Base-by-base conservation (phyloP, 2,888 invertebrate species). In the Catocala fraxini region DNA sequence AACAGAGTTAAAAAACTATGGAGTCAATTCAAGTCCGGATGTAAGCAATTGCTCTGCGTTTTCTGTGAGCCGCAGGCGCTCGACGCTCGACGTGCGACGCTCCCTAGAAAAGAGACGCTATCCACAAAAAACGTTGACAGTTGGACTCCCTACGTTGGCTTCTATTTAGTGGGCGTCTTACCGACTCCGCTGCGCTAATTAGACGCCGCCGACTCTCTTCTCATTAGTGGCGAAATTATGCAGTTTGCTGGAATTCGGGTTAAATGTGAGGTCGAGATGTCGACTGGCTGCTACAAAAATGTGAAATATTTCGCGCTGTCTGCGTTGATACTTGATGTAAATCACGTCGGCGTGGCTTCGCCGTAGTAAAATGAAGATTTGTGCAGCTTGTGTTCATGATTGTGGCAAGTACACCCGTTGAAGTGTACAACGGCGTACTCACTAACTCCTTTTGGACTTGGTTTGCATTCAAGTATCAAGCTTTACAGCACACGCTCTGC, bases 171-270 rank as follows among this genome's bases (percentile, higher is more conserved):
- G 87, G 89, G 88, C 92, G 90, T 91, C 93, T 92, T 92, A 89
- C 90, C 86, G 82, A 88, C 87, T 88, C 65, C 79, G 84, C 83
- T 81, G 86, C 91, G 89, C 92, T 94, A 94, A 94, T 94, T 94
- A 94, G 92, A 92, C 90, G 89, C 81, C 86, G 88, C 87, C 89
- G 88, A 63, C 86, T 89, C 88, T 87, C 89, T 89, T 89, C 93
- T 93, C 93, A 93, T 94, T 93, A 94, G 93, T 87, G 92, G 89
- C 88, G 88, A 89, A 91, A 92, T 93, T 93, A 93, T 92, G 91
- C 91, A 91, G 91, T 92, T 92, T 92, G 89, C 84, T 79, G 87
- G 89, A 87, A 91, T 91, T 90, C 89, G 89, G 91, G 92, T 90
- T 92, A 92, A 93, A 90, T 90, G 85, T 84, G 86, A 87, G 86